Base-by-base conservation (phyloP, 1,140 invertebrate species). In the Magallana gigas region DNA sequence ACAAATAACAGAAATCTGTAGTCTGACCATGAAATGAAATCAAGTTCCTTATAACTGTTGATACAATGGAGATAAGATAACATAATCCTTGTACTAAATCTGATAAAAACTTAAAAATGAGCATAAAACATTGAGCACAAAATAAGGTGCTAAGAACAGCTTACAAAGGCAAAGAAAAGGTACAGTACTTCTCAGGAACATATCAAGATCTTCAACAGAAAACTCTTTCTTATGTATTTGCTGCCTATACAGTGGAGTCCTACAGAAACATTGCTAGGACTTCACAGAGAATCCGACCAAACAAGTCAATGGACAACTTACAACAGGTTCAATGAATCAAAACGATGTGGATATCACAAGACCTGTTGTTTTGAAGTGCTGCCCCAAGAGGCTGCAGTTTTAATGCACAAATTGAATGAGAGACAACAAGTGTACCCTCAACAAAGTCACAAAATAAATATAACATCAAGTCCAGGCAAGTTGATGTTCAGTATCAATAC, bases 321-420 rank as follows among this genome's bases (percentile, higher is more conserved):
- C 68, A 76, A 76, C 23, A 64, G 36, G 23, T 8, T 76, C 12
- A 76, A 76, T 29, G 36, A 76, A 76, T 76, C 68, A 76, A 29
- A 76, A 18, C 8, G 6, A 68, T 76, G 68, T 76, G 18, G 23
- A 76, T 76, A 76, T 76, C 68, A 76, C 68, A 76, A 29, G 68
- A 29, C 68, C 36, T 48, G 36, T 76, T 29, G 12, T 71, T 29
- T 76, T 76, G 23, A 29, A 29, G 23, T 76, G 68, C 68, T 76
- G 68, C 68, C 68, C 68, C 68, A 76, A 76, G 23, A 76, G 68
- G 68, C 68, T 76, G 23, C 68, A 76, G 36, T 76, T 76, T 76
- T 76, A 23, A 76, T 76, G 68, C 18, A 76, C 23, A 76, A 23
- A 76, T 76, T 76, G 23, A 76, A 8, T 18, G 68, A 29, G 68